Conservation (phyloP, 2,797 vertebrate species). For the Tragelaphus eurycerus region DNA sequence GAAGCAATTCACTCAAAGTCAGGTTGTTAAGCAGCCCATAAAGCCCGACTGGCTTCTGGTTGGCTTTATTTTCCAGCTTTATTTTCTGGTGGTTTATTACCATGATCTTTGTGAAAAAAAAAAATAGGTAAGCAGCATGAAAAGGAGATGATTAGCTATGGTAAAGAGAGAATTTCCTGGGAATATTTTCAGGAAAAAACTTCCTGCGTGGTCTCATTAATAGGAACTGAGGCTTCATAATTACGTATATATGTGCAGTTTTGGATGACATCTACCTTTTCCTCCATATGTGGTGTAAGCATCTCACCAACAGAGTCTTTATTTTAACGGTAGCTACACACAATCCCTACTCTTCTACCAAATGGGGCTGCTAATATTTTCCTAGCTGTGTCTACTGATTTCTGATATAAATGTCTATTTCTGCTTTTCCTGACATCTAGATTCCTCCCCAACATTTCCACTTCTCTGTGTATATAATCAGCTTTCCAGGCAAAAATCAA, state of each 20-base stretch:
- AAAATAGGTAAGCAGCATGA: not conserved
- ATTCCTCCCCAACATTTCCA: not conserved
- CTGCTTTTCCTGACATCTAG: not conserved
- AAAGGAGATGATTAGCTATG: not conserved
- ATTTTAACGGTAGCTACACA: not conserved
- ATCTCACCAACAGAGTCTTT: not conserved
- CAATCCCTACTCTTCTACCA: not conserved
- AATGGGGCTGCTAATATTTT: not conserved
- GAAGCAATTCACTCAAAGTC: not conserved
- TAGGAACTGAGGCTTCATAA: not conserved
- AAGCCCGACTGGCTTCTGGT: accelerated
- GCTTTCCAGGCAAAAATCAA: not conserved
- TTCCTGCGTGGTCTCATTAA: not conserved
- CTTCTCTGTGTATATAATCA: not conserved
- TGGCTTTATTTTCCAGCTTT: not conserved
- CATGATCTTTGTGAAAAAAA: not conserved
- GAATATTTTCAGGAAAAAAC: not conserved
- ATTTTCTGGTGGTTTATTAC: not conserved
- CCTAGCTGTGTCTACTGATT: not conserved
- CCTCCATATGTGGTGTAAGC: not conserved
- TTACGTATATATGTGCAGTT: not conserved
- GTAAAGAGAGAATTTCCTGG: not conserved
- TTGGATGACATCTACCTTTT: not conserved
- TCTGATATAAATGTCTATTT: not conserved
- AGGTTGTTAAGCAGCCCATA: accelerated